These are phyloP conservation scores for Metopia argyrocephala DNA, from an alignment of 2,888 invertebrate species.

Conservation along the genomic window DNA sequence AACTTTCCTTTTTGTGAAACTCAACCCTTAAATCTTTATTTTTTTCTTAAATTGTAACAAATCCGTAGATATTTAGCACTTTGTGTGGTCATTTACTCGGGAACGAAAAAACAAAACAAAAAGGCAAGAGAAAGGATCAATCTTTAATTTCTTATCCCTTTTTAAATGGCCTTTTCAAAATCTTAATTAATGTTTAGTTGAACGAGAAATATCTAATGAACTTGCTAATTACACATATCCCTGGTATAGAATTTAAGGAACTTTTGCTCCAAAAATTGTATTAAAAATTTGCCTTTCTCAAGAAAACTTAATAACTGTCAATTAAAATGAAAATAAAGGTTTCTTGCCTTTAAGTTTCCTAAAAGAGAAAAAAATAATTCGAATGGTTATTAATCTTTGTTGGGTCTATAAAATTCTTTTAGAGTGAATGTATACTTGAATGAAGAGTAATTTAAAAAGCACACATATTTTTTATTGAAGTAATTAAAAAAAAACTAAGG, in stretches of 20 bases:
- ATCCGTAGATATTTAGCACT: constrained; percentile 14
- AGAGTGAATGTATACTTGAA: no score
- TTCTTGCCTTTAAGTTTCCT: background rate
- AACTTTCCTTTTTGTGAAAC: background rate
- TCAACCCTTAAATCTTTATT: constrained; percentile 3
- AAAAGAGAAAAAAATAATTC: no score
- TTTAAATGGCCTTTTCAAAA: constrained; percentile 20
- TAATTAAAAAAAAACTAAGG: no score
- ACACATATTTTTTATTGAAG: no score
- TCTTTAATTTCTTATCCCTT: constrained; percentile 52
- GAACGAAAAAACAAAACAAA: no score
- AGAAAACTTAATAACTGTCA: background rate
- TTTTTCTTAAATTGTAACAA: constrained; percentile 1
- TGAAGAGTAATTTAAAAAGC: no score
- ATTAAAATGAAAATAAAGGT: background rate
- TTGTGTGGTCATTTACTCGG: constrained; percentile 44
- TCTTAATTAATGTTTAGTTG: constrained; percentile 38
- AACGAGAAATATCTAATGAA: constrained; percentile 3
- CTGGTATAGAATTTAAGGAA: background rate
- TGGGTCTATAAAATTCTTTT: no score
- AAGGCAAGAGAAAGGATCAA: constrained; percentile 62
- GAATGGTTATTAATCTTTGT: no score
- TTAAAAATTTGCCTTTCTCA: background rate
- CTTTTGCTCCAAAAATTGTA: background rate
- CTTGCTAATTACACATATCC: constrained; percentile 26